Percentiles rank a stretch among this genome's conserved stretches.
These are phyloP conservation scores for Eristalis arbustorum DNA, from an alignment of 2,888 invertebrate genomes.

Conservation along the genomic window DNA sequence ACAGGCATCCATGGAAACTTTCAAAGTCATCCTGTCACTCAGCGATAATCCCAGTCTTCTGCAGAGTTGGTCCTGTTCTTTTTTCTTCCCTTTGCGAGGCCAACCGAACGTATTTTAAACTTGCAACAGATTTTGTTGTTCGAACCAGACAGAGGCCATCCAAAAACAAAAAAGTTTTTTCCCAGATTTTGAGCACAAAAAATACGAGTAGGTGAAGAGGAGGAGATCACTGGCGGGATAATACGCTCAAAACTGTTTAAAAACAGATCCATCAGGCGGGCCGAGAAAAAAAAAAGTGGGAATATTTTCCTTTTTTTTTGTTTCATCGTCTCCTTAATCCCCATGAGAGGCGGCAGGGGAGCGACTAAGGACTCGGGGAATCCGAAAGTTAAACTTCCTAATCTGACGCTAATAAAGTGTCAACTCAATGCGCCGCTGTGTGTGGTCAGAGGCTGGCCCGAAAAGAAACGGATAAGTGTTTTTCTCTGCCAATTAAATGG, in stretches of 20 bases:
- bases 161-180: slow-evolving; percentile 5
- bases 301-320: slow-evolving; percentile 19
- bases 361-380: not conserved
- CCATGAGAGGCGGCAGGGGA: slow-evolving; percentile 16
- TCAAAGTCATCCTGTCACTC: slow-evolving; percentile 60
- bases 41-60: slow-evolving; percentile 53
- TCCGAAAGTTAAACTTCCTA: slow-evolving; percentile 8
- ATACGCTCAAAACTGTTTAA: slow-evolving; percentile 64
- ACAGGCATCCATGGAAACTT: slow-evolving; percentile 16
- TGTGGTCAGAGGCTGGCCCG: not conserved
- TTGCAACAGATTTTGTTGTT: slow-evolving; percentile 60
- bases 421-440: slow-evolving; percentile 2
- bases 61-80: slow-evolving; percentile 12
- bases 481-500: slow-evolving; percentile 7
- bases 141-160: slow-evolving; percentile 11
- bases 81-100: slow-evolving; percentile 1
- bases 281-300: not conserved
- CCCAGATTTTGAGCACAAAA: not conserved
- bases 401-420: slow-evolving; percentile 44
- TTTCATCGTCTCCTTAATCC: slow-evolving; percentile 26
- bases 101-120: slow-evolving; percentile 8
- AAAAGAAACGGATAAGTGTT: not conserved
- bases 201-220: slow-evolving; percentile 32
- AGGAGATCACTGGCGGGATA: slow-evolving; percentile 64
- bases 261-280: slow-evolving; percentile 49